These are phyloP conservation scores for Cydia amplana DNA, from an alignment of 1,140 invertebrate species.

Conservation along the genomic window DNA sequence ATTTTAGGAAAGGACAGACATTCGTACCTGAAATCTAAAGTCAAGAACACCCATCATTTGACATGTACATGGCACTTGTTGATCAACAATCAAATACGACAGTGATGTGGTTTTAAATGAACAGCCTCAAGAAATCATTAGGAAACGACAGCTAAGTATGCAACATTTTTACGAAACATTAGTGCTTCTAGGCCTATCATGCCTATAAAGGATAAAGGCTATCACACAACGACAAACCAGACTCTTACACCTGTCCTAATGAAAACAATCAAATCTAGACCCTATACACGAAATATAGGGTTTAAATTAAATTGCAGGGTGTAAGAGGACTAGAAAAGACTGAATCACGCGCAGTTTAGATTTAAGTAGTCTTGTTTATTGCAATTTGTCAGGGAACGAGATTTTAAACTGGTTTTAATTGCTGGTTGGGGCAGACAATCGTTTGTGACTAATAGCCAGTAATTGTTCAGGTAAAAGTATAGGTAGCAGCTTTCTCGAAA, in stretches of 20 bases:
- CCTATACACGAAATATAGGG: not conserved
- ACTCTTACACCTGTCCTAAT: constrained; percentile 6
- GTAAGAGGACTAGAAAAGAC: constrained; percentile 19
- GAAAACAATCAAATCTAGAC: not conserved
- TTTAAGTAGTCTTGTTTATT: constrained; percentile 59
- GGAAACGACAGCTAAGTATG: not conserved
- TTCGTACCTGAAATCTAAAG: too few relatives aligned
- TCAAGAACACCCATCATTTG: too few relatives aligned
- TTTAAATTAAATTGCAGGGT: not conserved
- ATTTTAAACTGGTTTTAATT: constrained; percentile 66
- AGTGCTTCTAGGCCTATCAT: not conserved
- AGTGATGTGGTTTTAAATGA: constrained; percentile 1
- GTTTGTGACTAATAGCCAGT: constrained; percentile 32
- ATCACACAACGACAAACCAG: not conserved
- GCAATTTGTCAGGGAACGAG: constrained; percentile 65
- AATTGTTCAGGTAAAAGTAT: not conserved
- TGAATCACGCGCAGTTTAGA: constrained; percentile 42
- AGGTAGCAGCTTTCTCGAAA: not conserved
- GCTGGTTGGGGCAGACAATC: constrained; percentile 38
- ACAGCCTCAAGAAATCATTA: not conserved
- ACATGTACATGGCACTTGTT: not conserved
- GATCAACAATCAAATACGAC: not conserved
- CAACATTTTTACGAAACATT: constrained; percentile 1
- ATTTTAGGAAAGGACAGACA: too few relatives aligned
- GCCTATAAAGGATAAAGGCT: constrained; percentile 4